Percentiles rank a stretch among this genome's conserved stretches.
These are phyloP conservation scores for Listrodromus nycthemerus DNA, from an alignment of 2,888 invertebrate genomes.

Conservation along the genomic window DNA sequence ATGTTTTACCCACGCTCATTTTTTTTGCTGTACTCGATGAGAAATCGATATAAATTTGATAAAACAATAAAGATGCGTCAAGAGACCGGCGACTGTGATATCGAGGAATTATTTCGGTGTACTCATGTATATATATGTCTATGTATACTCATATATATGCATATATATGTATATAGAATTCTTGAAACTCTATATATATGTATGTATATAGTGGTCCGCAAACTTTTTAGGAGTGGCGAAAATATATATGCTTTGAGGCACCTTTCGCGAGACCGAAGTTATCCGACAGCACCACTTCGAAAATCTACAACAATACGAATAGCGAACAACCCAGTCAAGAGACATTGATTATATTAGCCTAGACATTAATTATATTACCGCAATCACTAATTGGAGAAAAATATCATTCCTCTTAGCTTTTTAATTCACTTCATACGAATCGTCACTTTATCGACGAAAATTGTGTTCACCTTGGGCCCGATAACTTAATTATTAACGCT, in stretches of 20 bases:
- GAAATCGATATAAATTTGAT: constrained; percentile 11
- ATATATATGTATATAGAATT: no score
- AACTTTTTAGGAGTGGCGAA: no score
- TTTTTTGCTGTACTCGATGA: neutral
- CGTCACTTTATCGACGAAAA: neutral
- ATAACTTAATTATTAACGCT: constrained; percentile 25
- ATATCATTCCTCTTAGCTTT: neutral
- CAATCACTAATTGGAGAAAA: constrained; percentile 23
- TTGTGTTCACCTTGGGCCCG: neutral
- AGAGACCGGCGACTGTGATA: neutral
- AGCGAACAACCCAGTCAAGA: neutral
- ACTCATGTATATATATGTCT: neutral
- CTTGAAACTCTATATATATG: neutral
- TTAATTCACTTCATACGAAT: constrained; percentile 2
- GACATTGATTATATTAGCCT: no score
- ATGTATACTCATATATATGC: no score
- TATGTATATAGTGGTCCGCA: no score
- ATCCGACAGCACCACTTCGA: neutral
- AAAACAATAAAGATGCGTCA: neutral
- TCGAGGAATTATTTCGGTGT: constrained; percentile 3
- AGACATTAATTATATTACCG: neutral
- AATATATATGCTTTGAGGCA: neutral
- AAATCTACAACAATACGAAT: neutral
- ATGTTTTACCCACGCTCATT: neutral
- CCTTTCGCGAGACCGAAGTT: neutral